Evolutionary conservation across 2,888 invertebrate genomes (phyloP), one percentile per base, ranked within the genome.

Genomic region (Amiota mariae): DNA sequence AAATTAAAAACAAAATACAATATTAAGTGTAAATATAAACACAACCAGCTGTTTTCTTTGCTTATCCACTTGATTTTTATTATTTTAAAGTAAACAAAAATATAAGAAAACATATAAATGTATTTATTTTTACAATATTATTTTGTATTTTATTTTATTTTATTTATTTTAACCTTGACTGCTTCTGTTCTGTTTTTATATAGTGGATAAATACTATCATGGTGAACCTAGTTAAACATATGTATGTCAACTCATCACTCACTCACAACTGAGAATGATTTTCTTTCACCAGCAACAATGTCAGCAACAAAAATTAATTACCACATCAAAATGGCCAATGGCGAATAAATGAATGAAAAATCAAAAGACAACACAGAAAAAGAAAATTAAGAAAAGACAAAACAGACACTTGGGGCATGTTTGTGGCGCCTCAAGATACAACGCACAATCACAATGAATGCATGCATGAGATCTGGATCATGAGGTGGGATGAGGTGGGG

Each of bases 291-390:
- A 36, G 3, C 36, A 59, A 59, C 18, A 59, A 59, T 11, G 18
- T 59, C 20, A 8, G 8, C 18, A 59, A 36, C 20, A 63, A 12
- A 20, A 36, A 63, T 36, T 63, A 63, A 63, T 63, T 63, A 63
- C 36, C 36, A 46, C 63, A 63, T 63, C 24, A 63, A 63, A 63
- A 63, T 46, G 63, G 46, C 13, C 61, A 61, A 61, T 61, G 61
- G 61, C 61, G 12, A 61, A n/a, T n/a, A n/a, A 20, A 24, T 12
- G 4, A 36, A 63, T 36, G 63, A 24, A 15, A 13, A 24, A 11
- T 20, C 15, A 36, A n/a, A n/a, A 63, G 13, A 24, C 46, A 63
- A 46, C 3, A 3, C 10, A 8, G 20, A 61, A 20, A 20, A 1
- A 24, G 6, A 46, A 63, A 63, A n/a, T 36, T 24, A 61, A 51